Evolutionary conservation across 2,888 invertebrate species (phyloP), one percentile per base, ranked within the genome.

Genomic region (Muschampia plurimacula): DNA sequence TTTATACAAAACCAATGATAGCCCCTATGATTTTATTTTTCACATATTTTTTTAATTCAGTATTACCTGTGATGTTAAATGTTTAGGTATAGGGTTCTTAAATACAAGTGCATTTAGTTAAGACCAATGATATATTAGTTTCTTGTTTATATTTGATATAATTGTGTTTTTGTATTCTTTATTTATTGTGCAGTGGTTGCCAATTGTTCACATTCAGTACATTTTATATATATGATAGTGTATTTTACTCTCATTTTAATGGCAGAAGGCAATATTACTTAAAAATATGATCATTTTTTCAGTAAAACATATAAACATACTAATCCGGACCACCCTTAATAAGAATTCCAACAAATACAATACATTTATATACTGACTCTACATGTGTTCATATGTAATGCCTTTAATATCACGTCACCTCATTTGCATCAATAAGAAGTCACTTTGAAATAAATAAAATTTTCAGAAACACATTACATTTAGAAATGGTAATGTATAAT

Each of bases 1-100:
- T 93, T 94, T 80, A 87, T 93, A 83, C 94, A 94, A 80, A 88
- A 86, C 85, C 91, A 92, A 88, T 93, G 89, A 87, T 90, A 86
- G 80, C 60, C 82, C 22, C 60, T 73, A 78, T 74, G 80, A 78
- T 82, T 82, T 60, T 82, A 78, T 79, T 82, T 82, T 84, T 76
- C 87, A 85, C 89, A 84, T 83, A 86, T 85, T 84, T 86, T 85
- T 85, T 88, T 10, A 13, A 28, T 90, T 92, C 91, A 91, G 91
- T 92, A 92, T 91, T 91, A 91, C 89, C 93, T 93, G 93, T 93
- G 93, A 93, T 93, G 89, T 89, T 88, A 86, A 88, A 84, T 88
- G 86, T 87, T 87, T 91, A 91, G 89, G 78, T 83, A 76, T 90
- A 87, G 86, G 86, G 83, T 82, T 85, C 83, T 86, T 84, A 86